Percentiles rank a stretch among this genome's conserved stretches.
These are phyloP conservation scores for Muschampia plurimacula DNA, from an alignment of 2,888 invertebrate genomes.

Conservation along the genomic window DNA sequence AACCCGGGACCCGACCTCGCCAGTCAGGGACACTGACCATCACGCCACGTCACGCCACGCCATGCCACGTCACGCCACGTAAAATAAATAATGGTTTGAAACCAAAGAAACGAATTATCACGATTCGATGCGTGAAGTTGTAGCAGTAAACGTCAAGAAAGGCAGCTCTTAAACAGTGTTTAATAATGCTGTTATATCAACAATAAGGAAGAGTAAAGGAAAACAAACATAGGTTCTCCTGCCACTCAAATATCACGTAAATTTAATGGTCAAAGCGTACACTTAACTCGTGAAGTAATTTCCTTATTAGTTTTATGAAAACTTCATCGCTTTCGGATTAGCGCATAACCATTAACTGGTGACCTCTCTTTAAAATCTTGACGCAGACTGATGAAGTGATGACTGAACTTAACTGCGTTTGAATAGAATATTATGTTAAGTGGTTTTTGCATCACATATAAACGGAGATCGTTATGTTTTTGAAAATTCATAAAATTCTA, in stretches of 20 bases:
- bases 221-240: conserved; percentile 16
- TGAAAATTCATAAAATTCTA: too few relatives aligned
- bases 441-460: neutral
- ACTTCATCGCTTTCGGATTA: conserved; percentile 35
- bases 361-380: conserved; percentile 19
- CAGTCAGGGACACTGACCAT: too few relatives aligned
- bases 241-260: conserved; percentile 33
- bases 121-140: neutral
- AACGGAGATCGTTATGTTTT: too few relatives aligned
- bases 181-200: conserved; percentile 20
- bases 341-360: conserved; percentile 12
- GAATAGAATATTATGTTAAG: neutral
- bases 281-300: conserved; percentile 27
- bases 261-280: conserved; percentile 20
- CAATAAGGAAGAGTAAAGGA: conserved; percentile 30
- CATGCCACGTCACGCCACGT: too few relatives aligned
- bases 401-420: neutral
- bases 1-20: too few relatives aligned
- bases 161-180: neutral
- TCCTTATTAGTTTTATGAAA: conserved; percentile 40
- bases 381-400: conserved; percentile 28
- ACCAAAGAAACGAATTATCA: too few relatives aligned
- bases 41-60: too few relatives aligned
- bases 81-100: too few relatives aligned
- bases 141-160: neutral